phyloP scores from a whole-genome alignment of 2,797 vertebrate genomes.

The Mormyrus hasselquistii region DNA sequence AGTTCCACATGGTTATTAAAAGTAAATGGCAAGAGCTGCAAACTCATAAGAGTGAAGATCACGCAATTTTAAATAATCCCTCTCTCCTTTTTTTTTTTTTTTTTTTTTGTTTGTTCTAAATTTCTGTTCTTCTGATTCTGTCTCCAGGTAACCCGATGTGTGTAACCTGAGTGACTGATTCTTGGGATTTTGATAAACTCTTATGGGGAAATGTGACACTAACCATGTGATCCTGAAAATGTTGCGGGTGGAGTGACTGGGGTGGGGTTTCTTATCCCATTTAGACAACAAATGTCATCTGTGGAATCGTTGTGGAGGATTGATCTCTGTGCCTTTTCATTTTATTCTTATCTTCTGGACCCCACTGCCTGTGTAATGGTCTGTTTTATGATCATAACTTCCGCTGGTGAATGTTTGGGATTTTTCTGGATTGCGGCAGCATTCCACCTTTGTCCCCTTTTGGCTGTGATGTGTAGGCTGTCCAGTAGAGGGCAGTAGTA shows the following conservation, averaged over 20 bases:
- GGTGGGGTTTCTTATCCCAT: constrained; percentile 21
- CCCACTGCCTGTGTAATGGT: background rate
- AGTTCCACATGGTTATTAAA: background rate
- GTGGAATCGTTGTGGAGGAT: background rate
- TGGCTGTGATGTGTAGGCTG: constrained; percentile 46
- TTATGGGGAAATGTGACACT: background rate
- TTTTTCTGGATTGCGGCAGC: constrained; percentile 51
- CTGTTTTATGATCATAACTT: background rate
- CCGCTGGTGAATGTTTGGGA: constrained; percentile 38
- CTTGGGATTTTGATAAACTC: constrained; percentile 23
- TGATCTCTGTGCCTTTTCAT: background rate
- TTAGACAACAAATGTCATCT: background rate
- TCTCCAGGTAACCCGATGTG: constrained; percentile 8
- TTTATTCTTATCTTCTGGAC: background rate
- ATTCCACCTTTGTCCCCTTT: constrained; percentile 37
- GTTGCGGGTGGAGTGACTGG: background rate
- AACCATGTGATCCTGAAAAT: background rate
- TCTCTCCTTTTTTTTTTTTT: background rate
- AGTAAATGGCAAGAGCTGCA: background rate
- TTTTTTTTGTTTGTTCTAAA: background rate
- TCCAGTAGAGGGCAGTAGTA: constrained; percentile 65
- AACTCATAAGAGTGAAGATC: background rate
- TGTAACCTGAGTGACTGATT: constrained; percentile 19
- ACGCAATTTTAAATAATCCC: background rate
- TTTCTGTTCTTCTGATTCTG: background rate